phyloP scores from a whole-genome alignment of 1,140 invertebrate species.

The Achroia grisella region DNA sequence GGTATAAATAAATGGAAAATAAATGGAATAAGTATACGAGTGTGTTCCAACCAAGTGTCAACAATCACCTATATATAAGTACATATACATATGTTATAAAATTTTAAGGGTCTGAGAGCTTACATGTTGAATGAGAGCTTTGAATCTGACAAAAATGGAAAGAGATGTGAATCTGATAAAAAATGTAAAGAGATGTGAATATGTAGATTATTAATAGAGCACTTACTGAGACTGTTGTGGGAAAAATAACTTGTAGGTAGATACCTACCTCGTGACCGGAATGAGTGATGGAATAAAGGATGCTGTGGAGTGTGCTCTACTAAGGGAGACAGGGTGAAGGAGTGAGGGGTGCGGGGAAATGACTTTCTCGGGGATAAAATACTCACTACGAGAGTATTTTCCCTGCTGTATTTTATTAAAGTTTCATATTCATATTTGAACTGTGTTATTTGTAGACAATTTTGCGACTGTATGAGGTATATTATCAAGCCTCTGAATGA shows the following conservation, averaged over 20 bases:
- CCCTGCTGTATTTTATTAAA: conserved; percentile 6
- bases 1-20: no score
- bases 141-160: no score
- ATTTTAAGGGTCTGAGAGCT: no score
- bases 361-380: conserved; percentile 22
- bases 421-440: conserved; percentile 4
- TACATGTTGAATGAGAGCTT: no score
- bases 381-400: conserved; percentile 8
- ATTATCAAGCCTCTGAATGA: no score
- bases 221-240: conserved; percentile 6
- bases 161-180: no score
- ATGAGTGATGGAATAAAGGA: conserved; percentile 20
- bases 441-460: neutral
- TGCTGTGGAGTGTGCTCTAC: no score
- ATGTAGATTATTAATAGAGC: conserved; percentile 9
- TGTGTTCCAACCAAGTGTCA: no score
- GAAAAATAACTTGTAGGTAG: conserved; percentile 9
- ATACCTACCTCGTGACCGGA: conserved; percentile 15
- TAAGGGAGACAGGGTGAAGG: conserved; percentile 3
- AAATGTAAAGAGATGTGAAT: neutral
- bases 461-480: neutral
- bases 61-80: no score
- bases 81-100: no score
- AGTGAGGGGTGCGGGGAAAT: conserved; percentile 15
- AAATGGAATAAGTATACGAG: no score